phyloP scores from a whole-genome alignment of 1,140 invertebrate species.

The Anagrus nilaparvatae region DNA sequence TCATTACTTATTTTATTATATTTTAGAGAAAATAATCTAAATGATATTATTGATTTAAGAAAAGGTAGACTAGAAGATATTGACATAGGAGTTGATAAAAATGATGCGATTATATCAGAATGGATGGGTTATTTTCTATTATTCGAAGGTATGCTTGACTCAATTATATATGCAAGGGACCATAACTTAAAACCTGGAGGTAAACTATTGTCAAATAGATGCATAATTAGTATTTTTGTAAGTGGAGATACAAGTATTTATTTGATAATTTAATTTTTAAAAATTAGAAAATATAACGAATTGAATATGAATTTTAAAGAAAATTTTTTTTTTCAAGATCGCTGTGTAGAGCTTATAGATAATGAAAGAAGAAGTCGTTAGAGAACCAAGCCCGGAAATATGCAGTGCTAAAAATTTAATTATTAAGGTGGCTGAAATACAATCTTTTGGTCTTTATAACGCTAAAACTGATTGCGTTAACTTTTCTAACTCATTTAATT shows the following conservation, averaged over 20 bases:
- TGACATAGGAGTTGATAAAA: constrained; percentile 69
- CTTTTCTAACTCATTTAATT: constrained; percentile 67
- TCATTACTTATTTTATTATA: constrained; percentile 11
- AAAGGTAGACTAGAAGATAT: constrained; percentile 85
- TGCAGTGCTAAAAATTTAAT: constrained; percentile 68
- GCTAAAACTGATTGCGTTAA: constrained; percentile 72
- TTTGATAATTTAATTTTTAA: constrained; percentile 12
- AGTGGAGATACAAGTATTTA: constrained; percentile 79
- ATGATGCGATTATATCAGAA: constrained; percentile 95
- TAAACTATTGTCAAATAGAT: constrained; percentile 77
- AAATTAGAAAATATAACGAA: background rate
- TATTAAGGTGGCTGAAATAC: constrained; percentile 57
- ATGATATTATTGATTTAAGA: constrained; percentile 65
- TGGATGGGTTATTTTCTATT: constrained; percentile 99
- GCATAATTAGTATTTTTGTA: constrained; percentile 78
- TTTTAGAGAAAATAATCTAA: constrained; percentile 59
- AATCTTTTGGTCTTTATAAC: constrained; percentile 68
- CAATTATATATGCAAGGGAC: constrained; percentile 82
- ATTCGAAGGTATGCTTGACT: constrained; percentile 97
- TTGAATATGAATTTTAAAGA: constrained; percentile 3
- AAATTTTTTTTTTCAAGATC: constrained; percentile 40
- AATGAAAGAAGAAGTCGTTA: constrained; percentile 83
- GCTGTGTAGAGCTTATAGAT: constrained; percentile 61
- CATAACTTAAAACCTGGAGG: constrained; percentile 78
- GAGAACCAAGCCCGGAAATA: constrained; percentile 81